Conservation (phyloP, 2,888 invertebrate genomes). For the Drosophila anomelani region DNA sequence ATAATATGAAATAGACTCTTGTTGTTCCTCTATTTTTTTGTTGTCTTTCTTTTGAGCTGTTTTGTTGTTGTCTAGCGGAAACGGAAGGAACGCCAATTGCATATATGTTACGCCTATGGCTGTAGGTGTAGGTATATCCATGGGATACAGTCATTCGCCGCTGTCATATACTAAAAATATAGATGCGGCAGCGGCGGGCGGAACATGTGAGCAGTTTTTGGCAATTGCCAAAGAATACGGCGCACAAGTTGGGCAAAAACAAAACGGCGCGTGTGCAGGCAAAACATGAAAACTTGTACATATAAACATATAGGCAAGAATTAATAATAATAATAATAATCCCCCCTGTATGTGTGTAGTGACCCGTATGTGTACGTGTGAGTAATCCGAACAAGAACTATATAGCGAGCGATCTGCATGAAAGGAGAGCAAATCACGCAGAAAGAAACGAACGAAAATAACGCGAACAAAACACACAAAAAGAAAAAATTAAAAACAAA, state of each 20-base stretch:
- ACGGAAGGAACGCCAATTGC: conserved; percentile 58
- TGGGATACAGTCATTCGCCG: conserved; percentile 27
- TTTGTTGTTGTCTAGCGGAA: conserved; percentile 50
- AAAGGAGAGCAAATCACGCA: conserved; percentile 42
- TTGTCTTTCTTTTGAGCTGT: conserved; percentile 8
- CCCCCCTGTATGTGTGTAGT: conserved; percentile 32
- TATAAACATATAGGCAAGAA: conserved; percentile 51
- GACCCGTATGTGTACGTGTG: conserved; percentile 40
- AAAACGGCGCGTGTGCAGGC: conserved; percentile 37
- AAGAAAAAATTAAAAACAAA: conserved; percentile 24
- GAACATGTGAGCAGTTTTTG: conserved; percentile 45
- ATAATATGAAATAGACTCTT: conserved; percentile 42
- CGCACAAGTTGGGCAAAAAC: conserved; percentile 33
- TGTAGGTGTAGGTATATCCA: conserved; percentile 28
- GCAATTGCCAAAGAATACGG: conserved; percentile 39
- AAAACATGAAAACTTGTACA: conserved; percentile 21
- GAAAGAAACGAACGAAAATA: conserved; percentile 62
- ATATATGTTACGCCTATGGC: conserved; percentile 24
- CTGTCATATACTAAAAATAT: conserved; percentile 47
- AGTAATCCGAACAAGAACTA: conserved; percentile 53
- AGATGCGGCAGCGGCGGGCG: conserved; percentile 25
- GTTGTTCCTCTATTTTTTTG: not conserved
- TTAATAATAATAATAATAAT: conserved; percentile 57
- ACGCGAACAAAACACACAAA: conserved; percentile 59
- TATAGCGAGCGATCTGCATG: conserved; percentile 71